Evolutionary conservation across 2,113 vertebrate species (phyloP), one percentile per base, ranked within the genome.

Genomic region (Bubo scandiacus): DNA sequence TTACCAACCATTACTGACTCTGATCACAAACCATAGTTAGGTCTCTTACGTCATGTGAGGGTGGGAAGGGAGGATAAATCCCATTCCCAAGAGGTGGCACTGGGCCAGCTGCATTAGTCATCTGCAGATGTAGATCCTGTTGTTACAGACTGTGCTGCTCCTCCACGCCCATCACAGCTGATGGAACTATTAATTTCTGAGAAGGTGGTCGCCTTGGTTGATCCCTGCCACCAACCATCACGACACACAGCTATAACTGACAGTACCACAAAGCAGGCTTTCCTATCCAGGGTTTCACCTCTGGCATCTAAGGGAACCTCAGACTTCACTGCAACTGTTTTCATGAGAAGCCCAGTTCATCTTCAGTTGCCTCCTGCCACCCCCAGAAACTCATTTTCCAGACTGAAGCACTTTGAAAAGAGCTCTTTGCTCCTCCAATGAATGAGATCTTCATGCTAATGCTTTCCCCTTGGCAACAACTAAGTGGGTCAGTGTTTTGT

Each of bases 31-130:
- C 30, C 36, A 42, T 15, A 13, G 45, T 5, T 18, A 23, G 38
- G 52, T 11, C 15, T 49, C n/a, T 55, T 30, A 7, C 25, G 17
- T 16, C 42, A 11, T 0, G 4, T 1, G 4, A 34, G 40, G 4
- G 29, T 36, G 43, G 36, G 61, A 29, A 67, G 11, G 15, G 72
- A 65, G 25, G 42, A 49, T 6, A 29, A 72, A 88, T 15, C 51
- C 36, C 8, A 6, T 19, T 47, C 66, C n/a, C 13, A 42, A 42
- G 67, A n/a, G 30, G 59, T 11, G 12, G 40, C 45, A 25, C 40
- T 5, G 1, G 23, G 22, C 29, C 62, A 36, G 49, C n/a, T 40
- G 34, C 19, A 38, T 67, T 29, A 12, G 14, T 8, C 34, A 6
- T 9, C 40, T 12, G 16, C 13, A 30, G n/a, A 10, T 2, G 20